Conservation (phyloP, 64 coral and sea anemone species). For the Astreopora myriophthalma region DNA sequence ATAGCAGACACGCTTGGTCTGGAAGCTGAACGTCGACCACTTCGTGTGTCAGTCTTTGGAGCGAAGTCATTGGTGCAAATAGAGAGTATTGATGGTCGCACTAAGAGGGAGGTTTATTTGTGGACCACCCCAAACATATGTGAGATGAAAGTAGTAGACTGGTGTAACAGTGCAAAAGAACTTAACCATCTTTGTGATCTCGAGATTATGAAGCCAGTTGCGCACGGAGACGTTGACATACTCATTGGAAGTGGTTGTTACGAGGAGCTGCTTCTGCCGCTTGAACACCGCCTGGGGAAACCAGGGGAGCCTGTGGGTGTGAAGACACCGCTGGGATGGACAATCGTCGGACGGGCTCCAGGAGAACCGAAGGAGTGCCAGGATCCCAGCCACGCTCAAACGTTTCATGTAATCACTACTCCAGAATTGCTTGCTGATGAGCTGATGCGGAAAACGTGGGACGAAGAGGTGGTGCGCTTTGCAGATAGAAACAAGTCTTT, state of each 20-base stretch:
- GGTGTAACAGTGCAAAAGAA: neutral
- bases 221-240: constrained; percentile 40
- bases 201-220: constrained; percentile 28
- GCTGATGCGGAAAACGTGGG: constrained; percentile 64
- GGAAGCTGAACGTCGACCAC: neutral
- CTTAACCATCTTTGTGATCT: constrained; percentile 5
- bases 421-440: constrained; percentile 15
- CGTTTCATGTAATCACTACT: neutral
- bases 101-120: neutral
- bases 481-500: neutral
- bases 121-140: constrained; percentile 30
- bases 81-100: neutral
- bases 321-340: constrained; percentile 58
- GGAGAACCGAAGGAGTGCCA: neutral
- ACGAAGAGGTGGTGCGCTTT: constrained; percentile 36
- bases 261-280: constrained; percentile 31
- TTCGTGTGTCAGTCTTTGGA: neutral
- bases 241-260: constrained; percentile 40
- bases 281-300: neutral
- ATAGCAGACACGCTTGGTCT: neutral
- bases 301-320: constrained; percentile 34
- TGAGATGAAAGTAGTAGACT: neutral
- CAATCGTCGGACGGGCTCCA: neutral
- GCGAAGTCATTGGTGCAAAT: neutral
- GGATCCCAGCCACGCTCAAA: neutral